A percentile compares a stretch with the other conserved stretches of the same genome.
phyloP scores from a whole-genome alignment of 2,888 invertebrate genomes.

The Cantharis nigra region DNA sequence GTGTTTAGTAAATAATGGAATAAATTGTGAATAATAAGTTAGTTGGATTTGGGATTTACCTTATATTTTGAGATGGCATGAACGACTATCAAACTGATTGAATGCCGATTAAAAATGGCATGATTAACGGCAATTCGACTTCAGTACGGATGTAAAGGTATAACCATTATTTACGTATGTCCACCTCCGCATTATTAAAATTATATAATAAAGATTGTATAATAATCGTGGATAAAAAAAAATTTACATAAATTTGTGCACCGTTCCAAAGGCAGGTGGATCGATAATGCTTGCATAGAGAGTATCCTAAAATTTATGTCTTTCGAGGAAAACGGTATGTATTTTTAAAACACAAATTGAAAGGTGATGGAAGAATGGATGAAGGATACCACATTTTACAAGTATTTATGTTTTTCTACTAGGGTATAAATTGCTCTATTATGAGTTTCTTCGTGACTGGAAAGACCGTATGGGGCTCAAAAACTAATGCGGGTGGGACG shows the following conservation, averaged over 20 bases:
- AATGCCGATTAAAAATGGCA: slow-evolving; percentile 3
- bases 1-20: slow-evolving; percentile 34
- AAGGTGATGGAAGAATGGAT: not conserved
- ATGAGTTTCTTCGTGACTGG: slow-evolving; percentile 14
- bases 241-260: slow-evolving; percentile 28
- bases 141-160: slow-evolving; percentile 23
- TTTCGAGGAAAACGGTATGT: not conserved
- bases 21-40: slow-evolving; percentile 6
- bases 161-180: slow-evolving; percentile 27
- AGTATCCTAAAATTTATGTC: not conserved
- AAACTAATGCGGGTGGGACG: slow-evolving; percentile 23
- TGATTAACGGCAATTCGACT: slow-evolving; percentile 23
- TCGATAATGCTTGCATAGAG: not conserved
- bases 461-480: not conserved
- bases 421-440: slow-evolving; percentile 15
- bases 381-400: not conserved
- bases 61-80: not conserved
- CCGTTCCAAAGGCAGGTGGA: slow-evolving; percentile 18
- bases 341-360: not conserved
- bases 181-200: slow-evolving; percentile 28
- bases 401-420: not conserved
- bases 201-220: slow-evolving; percentile 35
- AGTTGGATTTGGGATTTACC: slow-evolving; percentile 30
- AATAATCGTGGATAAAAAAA: slow-evolving; percentile 16
- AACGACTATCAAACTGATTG: not conserved